These are phyloP conservation scores for Melozone crissalis DNA, from an alignment of 2,113 vertebrate genomes.

Conservation along the genomic window DNA sequence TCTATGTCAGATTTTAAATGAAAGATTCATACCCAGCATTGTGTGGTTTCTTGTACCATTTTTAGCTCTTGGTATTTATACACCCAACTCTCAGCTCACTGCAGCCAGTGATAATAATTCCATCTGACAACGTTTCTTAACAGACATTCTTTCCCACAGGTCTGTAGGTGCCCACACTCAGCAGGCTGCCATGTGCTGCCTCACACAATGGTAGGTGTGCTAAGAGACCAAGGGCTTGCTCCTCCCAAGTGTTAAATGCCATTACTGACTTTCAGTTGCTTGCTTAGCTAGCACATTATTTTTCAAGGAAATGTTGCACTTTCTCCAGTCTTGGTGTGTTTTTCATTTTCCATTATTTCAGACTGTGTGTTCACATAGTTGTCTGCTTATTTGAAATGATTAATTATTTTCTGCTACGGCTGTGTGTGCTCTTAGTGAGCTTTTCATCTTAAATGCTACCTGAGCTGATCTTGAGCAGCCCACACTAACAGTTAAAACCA, in stretches of 20 bases:
- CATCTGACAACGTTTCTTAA: not conserved
- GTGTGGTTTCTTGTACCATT: not conserved
- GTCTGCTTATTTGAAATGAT: not conserved
- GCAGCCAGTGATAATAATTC: not conserved
- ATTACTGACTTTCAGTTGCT: not conserved
- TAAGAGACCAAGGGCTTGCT: not conserved
- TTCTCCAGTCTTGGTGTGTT: not conserved
- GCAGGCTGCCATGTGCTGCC: not conserved
- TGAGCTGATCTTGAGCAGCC: slow-evolving; percentile 35
- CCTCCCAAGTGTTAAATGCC: not conserved
- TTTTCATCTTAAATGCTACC: slow-evolving; percentile 24
- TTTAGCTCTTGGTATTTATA: not conserved
- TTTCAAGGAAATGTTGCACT: not conserved
- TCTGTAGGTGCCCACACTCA: not conserved
- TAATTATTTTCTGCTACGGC: not conserved
- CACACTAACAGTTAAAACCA: not conserved
- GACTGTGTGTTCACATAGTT: not conserved
- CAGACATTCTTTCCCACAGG: not conserved
- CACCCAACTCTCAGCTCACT: not conserved
- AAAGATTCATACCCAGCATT: not conserved
- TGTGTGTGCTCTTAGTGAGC: not conserved
- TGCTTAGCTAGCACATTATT: not conserved
- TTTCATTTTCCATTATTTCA: not conserved
- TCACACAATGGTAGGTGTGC: not conserved
- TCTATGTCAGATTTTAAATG: not conserved